Evolutionary conservation across 1,140 invertebrate genomes (phyloP), one percentile per base, ranked within the genome.

Genomic region (Drosophila mayri): DNA sequence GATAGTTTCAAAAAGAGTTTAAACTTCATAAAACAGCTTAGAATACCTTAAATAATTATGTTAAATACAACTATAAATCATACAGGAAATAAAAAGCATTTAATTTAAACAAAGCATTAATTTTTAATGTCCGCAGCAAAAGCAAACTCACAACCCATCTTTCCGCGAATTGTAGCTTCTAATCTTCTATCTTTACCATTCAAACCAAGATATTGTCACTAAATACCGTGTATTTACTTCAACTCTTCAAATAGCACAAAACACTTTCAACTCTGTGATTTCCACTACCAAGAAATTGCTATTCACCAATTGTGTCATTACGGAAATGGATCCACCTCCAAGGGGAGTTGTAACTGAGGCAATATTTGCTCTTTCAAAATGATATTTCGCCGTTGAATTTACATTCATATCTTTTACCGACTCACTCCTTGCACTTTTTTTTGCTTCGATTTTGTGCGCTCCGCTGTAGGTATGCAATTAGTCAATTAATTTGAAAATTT

Each of bases 401-500:
- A 46, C 79, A 81, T 77, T 49, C 47, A 8, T 58, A 40, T 76
- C 44, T 59, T 58, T 64, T 60, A 47, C 2, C 38, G 30, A 49
- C 12, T 43, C 46, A 37, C 72, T 62, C 35, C 49, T 68, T 76
- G 46, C 38, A 18, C 32, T 55, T 55, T 22, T n/a, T 37, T 59
- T 28, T n/a, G 25, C 37, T 6, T 47, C 9, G 30, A 41, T 66
- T 76, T 44, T 28, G 41, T 16, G 32, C 35, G 50, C 58, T 35
- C 11, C 60, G 84, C 76, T 88, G 88, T 84, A 79, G 87, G 77
- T 87, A 87, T 83, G 77, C 84, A 91, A 91, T 91, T 91, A 91
- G 88, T 91, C 88, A 91, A 91, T 91, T 90, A 83, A 90, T 91
- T 88, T 79, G 59, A 63, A 77, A 91, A 90, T 91, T 91, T 90